Percentiles rank a stretch among this genome's conserved stretches.
Evolutionary conservation across 2,888 invertebrate species (phyloP).

Genomic region (Apodemia zela): DNA sequence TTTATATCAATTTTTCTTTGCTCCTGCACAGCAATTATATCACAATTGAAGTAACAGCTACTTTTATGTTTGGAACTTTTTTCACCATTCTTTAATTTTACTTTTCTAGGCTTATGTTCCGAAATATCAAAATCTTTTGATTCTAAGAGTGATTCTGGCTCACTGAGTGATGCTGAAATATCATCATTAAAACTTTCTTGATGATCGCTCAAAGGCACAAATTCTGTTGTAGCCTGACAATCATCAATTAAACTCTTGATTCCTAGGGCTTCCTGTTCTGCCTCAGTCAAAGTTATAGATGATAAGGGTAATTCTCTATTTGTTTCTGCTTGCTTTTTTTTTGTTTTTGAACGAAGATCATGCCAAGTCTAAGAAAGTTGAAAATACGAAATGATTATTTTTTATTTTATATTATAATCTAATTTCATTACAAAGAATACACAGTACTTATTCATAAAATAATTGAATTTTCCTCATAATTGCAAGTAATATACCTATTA

Average conservation of each 20-base stretch:
- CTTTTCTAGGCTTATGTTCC: conserved; percentile 36
- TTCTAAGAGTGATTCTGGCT: conserved; percentile 52
- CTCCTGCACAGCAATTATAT: conserved; percentile 56
- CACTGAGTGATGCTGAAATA: conserved; percentile 47
- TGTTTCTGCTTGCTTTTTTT: conserved; percentile 47
- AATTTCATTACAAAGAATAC: no score
- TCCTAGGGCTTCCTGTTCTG: conserved; percentile 57
- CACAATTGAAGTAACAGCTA: conserved; percentile 59
- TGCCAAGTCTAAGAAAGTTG: conserved; percentile 63
- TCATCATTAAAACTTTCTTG: conserved; percentile 43
- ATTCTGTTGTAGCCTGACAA: conserved; percentile 49
- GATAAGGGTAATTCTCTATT: conserved; percentile 46
- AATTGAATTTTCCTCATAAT: no score
- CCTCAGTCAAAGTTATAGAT: conserved; percentile 40
- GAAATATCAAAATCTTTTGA: conserved; percentile 46
- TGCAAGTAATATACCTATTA: no score
- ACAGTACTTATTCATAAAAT: no score
- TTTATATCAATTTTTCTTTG: conserved; percentile 60
- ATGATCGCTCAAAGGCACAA: conserved; percentile 41
- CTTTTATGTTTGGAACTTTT: conserved; percentile 43
- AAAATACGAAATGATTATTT: no score
- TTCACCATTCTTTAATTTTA: conserved; percentile 36
- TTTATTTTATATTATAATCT: no score
- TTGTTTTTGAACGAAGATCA: conserved; percentile 60
- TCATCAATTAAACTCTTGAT: conserved; percentile 45